Evolutionary conservation across 2,888 invertebrate genomes (phyloP).

Genomic region (Spilarctia lutea): DNA sequence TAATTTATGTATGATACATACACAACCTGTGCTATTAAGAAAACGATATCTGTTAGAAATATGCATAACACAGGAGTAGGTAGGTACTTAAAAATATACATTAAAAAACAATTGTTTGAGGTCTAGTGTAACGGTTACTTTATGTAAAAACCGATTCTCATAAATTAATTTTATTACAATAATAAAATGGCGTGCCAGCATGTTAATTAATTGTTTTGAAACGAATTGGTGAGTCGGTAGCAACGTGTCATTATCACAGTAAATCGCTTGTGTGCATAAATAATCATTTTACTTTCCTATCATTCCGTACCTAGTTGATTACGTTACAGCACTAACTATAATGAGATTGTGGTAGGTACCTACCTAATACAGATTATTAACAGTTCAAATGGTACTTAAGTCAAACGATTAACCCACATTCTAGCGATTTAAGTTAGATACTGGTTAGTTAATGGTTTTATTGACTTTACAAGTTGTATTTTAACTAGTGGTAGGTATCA

Average conservation of each 20-base stretch:
- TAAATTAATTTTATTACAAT: slow-evolving; percentile 48
- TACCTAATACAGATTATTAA: neutral
- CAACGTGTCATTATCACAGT: slow-evolving; percentile 58
- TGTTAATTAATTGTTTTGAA: slow-evolving; percentile 65
- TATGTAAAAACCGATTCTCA: slow-evolving; percentile 8
- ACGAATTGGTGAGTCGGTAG: slow-evolving; percentile 53
- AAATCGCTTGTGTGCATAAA: slow-evolving; percentile 55
- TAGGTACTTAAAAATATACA: neutral
- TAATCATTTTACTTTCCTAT: slow-evolving; percentile 48
- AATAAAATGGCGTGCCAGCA: slow-evolving; percentile 57
- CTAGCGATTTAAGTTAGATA: neutral
- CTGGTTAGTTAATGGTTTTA: neutral
- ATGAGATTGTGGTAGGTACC: slow-evolving; percentile 30
- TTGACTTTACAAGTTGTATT: neutral
- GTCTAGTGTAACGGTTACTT: neutral
- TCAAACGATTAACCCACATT: slow-evolving; percentile 10
- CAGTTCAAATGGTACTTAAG: neutral
- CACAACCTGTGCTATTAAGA: too few species aligned
- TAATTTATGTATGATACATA: too few species aligned
- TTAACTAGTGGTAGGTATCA: too few species aligned
- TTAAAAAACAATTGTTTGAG: neutral
- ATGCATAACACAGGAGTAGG: neutral
- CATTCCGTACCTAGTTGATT: slow-evolving; percentile 31
- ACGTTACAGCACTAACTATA: slow-evolving; percentile 31
- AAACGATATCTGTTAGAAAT: neutral